These are phyloP conservation scores for Zeus faber DNA, from an alignment of 2,113 vertebrate genomes.

Conservation along the genomic window DNA sequence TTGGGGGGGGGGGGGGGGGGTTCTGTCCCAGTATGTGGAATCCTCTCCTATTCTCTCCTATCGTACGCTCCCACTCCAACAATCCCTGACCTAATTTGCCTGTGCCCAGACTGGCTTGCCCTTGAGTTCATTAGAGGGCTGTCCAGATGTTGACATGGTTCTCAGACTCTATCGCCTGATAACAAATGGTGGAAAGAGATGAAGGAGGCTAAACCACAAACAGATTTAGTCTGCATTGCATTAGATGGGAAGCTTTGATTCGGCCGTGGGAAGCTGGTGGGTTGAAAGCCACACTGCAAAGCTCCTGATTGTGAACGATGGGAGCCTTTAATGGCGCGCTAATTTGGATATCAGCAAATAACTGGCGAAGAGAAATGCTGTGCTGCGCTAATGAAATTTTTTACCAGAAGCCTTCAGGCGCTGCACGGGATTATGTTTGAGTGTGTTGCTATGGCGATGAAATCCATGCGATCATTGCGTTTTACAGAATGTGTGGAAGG, in stretches of 20 bases:
- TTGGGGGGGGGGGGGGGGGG: too few relatives aligned
- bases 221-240: conserved; percentile 38
- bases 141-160: conserved; percentile 47
- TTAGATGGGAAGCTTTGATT: conserved; percentile 43
- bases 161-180: conserved; percentile 18
- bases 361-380: too few relatives aligned
- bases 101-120: not conserved
- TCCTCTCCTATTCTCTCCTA: too few relatives aligned
- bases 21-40: too few relatives aligned
- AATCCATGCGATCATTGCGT: conserved; percentile 32
- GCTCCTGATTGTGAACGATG: conserved; percentile 45
- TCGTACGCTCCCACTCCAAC: too few relatives aligned
- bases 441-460: conserved; percentile 59
- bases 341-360: conserved; percentile 49
- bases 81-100: too few relatives aligned
- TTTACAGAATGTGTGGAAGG: conserved; percentile 48
- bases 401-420: too few relatives aligned
- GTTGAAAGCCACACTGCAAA: conserved; percentile 36
- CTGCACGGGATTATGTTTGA: conserved; percentile 59
- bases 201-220: not conserved
- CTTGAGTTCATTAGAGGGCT: not conserved
- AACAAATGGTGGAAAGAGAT: conserved; percentile 18
- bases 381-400: too few relatives aligned
- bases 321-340: conserved; percentile 27
- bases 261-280: conserved; percentile 48